Conservation (phyloP, 2,113 vertebrate species). For the Talpa occidentalis region DNA sequence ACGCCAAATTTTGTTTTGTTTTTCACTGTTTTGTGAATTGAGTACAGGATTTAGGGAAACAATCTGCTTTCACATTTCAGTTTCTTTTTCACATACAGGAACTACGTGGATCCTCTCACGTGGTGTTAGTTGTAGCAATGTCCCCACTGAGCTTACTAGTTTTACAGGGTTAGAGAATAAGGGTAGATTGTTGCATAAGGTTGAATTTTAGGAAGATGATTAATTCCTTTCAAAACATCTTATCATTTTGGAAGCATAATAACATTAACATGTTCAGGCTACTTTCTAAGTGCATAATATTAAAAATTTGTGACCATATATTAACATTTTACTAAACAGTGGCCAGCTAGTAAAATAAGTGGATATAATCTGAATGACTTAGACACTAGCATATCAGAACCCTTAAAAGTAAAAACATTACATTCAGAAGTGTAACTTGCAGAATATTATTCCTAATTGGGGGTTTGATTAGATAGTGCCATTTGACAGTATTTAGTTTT, state of each 20-base stretch:
- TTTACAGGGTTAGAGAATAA: not conserved
- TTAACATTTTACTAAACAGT: slow-evolving; percentile 32
- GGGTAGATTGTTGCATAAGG: not conserved
- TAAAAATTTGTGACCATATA: slow-evolving; percentile 26
- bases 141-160: not conserved
- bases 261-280: not conserved
- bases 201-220: not conserved
- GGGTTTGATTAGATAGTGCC: not conserved
- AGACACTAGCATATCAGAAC: not conserved
- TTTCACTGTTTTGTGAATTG: not conserved
- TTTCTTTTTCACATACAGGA: slow-evolving; percentile 7
- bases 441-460: slow-evolving; percentile 50
- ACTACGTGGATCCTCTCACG: not conserved
- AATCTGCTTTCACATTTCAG: slow-evolving; percentile 1
- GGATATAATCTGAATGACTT: slow-evolving; percentile 45
- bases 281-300: slow-evolving; percentile 39
- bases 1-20: not conserved
- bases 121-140: not conserved
- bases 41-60: not conserved
- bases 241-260: not conserved
- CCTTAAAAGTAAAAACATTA: slow-evolving; percentile 25
- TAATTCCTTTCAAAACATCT: not conserved
- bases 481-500: slow-evolving; percentile 43
- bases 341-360: slow-evolving; percentile 49
- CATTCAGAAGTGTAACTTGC: slow-evolving; percentile 28